Base-by-base conservation (phyloP, 2,113 vertebrate species). In the Micronycteris hirsuta region DNA sequence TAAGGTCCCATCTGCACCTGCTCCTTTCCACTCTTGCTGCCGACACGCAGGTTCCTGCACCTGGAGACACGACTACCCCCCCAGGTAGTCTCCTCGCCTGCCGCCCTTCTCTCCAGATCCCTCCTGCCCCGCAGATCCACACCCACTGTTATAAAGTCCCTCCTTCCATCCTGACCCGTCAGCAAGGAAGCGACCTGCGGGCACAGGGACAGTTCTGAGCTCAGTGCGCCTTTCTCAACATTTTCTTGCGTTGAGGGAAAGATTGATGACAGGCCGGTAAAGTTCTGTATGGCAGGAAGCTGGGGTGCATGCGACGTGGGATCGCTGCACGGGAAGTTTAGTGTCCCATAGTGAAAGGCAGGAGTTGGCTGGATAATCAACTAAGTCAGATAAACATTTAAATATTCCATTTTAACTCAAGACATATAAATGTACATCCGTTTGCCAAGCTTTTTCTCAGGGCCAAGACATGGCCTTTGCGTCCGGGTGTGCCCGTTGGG, bases 241-340 rank as follows among this genome's bases (percentile, higher is more conserved):
- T 43, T 84, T 58, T 70, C 14, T n/a, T 84, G 24, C 65, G 85
- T 86, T 52, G 70, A 70, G 49, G 87, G 28, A 33, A n/a, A 33
- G 43, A 31, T 54, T 70, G 91, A 36, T 87, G 90, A 67, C 90
- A 58, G 31, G 52, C 89, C 1, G 5, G 31, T 47, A 12, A 45
- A 68, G 45, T 77, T 82, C 58, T 63, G 91, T 96, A 82, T 52
- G 81, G 78, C 91, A 94, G 96, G 97, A 96, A 96, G 85, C 71
- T n/a, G 58, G 88, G 76, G 86, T 63, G 36, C 58, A 20, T 58
- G 78, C 10, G 9, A 49, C 11, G 17, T 61, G 74, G 88, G 41
- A 14, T 41, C 36, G 28, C 85, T 91, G 17, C 5, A 31, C 58
- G 58, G 89, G 58, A 93, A 95, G 22, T 91, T 95, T 93, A 70